Evolutionary conservation across 2,113 vertebrate species (phyloP), one percentile per base, ranked within the genome.

Genomic region (Daubentonia madagascariensis): DNA sequence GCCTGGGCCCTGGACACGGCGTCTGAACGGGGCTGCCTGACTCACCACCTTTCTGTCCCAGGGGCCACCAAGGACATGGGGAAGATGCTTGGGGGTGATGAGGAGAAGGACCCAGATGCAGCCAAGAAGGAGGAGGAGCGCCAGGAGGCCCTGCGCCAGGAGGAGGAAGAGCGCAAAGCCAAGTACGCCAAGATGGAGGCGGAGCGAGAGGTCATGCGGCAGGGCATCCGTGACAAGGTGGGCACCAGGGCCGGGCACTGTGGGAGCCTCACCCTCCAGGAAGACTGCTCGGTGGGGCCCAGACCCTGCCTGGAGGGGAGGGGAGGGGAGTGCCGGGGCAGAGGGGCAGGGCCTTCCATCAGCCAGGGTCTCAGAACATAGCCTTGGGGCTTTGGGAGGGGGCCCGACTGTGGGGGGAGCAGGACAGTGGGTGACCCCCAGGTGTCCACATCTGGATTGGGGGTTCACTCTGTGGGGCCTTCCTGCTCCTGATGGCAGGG

Each of bases 161-260:
- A 99, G 78, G 99, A 99, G 95, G 99, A 99, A 89, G 99, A 99
- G 96, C 99, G 99, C 96, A 99, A 99, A 98, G 99, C 99, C 92
- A 99, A 99, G 98, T 99, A 99, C 43, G 99, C 99, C 96, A 99
- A 98, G 98, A 99, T 99, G 99, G 99, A 99, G 94, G 99, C 99
- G 0, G 99, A 99, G 98, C 99, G 99, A 83, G 99, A 99, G 99
- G 98, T 98, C 80, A 96, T 99, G 99, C 98, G 99, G 75, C 99
- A 99, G 99, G 99, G 99, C 52, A 99, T 99, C 98, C 99, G 99
- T 5, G 99, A 99, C 96, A 99, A 99, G 99, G 99, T 99, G 98
- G n/a, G 98, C 0, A 1, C 17, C 2, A 1, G 1, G 30, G 35
- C 45, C 1, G 6, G 16, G 40, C 8, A 22, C 14, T 63, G 32